Conservation (phyloP, 2,888 invertebrate species). For the Latheticus oryzae region DNA sequence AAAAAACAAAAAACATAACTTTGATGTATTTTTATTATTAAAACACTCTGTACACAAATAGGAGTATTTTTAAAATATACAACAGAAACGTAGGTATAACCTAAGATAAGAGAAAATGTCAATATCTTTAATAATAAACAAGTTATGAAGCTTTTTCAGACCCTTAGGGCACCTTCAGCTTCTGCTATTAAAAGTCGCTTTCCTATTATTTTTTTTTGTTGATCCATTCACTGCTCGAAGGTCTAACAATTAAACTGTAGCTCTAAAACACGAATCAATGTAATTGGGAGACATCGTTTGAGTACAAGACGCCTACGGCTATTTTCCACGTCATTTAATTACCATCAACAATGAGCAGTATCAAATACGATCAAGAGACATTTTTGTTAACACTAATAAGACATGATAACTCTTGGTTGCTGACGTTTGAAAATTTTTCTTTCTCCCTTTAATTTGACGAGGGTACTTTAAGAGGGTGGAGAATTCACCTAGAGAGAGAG, state of each 20-base stretch:
- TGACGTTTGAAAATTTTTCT: conserved; percentile 11
- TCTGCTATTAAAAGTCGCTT: conserved; percentile 28
- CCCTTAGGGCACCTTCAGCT: no score
- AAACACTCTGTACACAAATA: no score
- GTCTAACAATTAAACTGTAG: conserved; percentile 11
- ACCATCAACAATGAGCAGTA: conserved; percentile 15
- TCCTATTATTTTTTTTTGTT: no score
- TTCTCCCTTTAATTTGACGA: conserved; percentile 11
- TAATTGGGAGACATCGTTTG: conserved; percentile 13
- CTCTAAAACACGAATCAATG: conserved; percentile 4
- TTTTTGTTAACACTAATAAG: conserved; percentile 8
- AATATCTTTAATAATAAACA: no score
- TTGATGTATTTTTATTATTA: no score
- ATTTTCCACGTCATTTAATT: conserved; percentile 18
- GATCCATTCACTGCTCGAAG: conserved; percentile 4
- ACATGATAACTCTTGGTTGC: not conserved
- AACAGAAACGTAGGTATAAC: no score
- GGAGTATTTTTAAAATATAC: no score
- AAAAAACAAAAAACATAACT: no score
- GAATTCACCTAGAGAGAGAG: conserved; percentile 8
- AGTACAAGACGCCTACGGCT: not conserved
- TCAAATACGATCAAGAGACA: not conserved
- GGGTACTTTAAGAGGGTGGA: conserved; percentile 5
- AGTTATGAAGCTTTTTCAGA: no score
- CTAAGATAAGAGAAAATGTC: no score